Evolutionary conservation across 2,797 vertebrate species (phyloP).

Genomic region (Parotocinclus haroldoi): DNA sequence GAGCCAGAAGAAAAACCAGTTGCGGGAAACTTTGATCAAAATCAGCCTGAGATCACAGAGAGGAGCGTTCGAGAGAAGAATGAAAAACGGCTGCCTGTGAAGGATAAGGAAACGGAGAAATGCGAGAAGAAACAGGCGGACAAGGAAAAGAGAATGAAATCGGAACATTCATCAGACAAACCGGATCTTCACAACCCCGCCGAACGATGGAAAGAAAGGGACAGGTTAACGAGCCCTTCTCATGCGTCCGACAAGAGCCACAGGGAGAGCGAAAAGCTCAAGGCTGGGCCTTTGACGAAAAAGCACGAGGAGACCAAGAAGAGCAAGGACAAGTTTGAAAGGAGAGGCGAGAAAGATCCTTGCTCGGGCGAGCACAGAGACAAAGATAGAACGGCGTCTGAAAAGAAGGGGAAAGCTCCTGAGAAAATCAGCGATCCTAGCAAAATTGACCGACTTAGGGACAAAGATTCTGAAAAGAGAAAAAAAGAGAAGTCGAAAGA

Average conservation of each 20-base stretch:
- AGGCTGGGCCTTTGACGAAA: constrained; percentile 70
- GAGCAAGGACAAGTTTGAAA: constrained; percentile 86
- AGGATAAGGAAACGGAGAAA: constrained; percentile 89
- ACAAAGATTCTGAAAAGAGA: constrained; percentile 78
- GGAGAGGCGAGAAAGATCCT: constrained; percentile 85
- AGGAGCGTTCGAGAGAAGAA: constrained; percentile 82
- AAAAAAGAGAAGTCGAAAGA: constrained; percentile 91
- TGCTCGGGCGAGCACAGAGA: constrained; percentile 77
- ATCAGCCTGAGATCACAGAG: constrained; percentile 80
- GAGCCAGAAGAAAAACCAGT: constrained; percentile 77
- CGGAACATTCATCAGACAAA: constrained; percentile 82
- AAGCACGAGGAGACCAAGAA: constrained; percentile 88
- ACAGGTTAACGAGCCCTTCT: constrained; percentile 61
- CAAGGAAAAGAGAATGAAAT: constrained; percentile 89
- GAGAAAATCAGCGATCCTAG: constrained; percentile 81
- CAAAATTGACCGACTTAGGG: constrained; percentile 84
- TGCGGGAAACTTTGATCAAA: constrained; percentile 77
- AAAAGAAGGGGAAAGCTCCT: constrained; percentile 81
- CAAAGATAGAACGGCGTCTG: constrained; percentile 76
- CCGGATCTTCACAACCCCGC: constrained; percentile 75
- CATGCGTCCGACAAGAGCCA: constrained; percentile 76
- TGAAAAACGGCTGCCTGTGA: constrained; percentile 80
- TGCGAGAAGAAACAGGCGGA: constrained; percentile 83
- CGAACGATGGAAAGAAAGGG: constrained; percentile 81
- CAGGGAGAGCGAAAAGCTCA: constrained; percentile 89